These are phyloP conservation scores for Stenchaetothrips biformis DNA, from an alignment of 2,888 invertebrate species.

Conservation along the genomic window DNA sequence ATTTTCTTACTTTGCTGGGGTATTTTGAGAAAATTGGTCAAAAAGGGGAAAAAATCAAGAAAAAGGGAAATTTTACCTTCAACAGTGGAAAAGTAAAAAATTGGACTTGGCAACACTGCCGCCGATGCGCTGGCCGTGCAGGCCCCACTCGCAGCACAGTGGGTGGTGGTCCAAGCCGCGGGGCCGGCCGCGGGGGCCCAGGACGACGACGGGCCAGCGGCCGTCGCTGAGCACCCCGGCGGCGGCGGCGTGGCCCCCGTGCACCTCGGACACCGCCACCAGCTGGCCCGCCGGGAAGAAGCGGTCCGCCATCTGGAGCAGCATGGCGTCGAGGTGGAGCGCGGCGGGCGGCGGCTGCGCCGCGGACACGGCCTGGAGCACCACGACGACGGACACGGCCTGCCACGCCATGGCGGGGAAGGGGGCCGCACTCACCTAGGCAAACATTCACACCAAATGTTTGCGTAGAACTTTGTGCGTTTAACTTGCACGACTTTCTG, in stretches of 20 bases:
- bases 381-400: neutral
- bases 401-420: neutral
- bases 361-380: no score
- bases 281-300: neutral
- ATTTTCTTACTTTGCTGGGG: no score
- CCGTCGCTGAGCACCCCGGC: neutral
- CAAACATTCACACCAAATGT: no score
- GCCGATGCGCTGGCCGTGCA: neutral
- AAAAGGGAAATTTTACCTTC: no score
- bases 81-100: no score
- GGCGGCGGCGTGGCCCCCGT: neutral
- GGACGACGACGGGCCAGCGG: neutral
- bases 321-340: neutral
- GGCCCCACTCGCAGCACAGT: neutral
- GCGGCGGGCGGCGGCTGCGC: neutral
- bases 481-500: no score
- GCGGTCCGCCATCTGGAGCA: neutral
- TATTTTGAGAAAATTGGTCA: no score
- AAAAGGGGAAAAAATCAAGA: no score
- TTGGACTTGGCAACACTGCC: no score
- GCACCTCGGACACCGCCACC: neutral
- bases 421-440: neutral
- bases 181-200: neutral
- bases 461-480: no score
- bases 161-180: neutral